A percentile compares a stretch with the other conserved stretches of the same genome.
These are phyloP conservation scores for Scopus umbretta DNA, from an alignment of 2,113 vertebrate species.

Conservation along the genomic window DNA sequence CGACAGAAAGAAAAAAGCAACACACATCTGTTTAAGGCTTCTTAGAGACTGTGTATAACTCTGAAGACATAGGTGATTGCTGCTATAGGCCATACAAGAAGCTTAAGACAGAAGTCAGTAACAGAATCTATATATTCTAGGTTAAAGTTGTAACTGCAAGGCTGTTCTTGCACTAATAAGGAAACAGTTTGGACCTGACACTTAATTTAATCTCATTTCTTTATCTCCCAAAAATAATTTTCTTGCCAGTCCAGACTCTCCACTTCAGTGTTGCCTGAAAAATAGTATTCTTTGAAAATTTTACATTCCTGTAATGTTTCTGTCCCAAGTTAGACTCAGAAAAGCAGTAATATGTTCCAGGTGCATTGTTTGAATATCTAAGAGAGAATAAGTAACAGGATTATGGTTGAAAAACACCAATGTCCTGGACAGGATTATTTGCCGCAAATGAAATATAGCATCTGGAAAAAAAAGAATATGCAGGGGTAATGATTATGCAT, in stretches of 20 bases:
- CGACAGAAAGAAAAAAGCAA: neutral
- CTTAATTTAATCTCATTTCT: neutral
- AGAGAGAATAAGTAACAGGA: neutral
- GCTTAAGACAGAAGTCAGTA: neutral
- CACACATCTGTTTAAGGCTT: neutral
- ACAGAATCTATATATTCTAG: neutral
- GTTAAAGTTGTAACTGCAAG: neutral
- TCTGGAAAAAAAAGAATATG: neutral
- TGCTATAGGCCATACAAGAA: neutral
- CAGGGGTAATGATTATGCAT: neutral
- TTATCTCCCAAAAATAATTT: neutral
- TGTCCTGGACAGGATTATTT: neutral
- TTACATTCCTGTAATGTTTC: neutral
- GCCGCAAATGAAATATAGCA: neutral
- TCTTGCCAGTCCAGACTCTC: neutral
- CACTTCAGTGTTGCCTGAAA: neutral
- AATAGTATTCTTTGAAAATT: neutral
- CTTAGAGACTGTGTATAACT: neutral
- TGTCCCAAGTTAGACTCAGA: neutral
- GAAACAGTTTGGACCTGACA: neutral
- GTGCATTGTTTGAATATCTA: constrained; percentile 7
- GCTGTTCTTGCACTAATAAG: neutral
- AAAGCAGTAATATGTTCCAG: neutral
- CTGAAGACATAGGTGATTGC: neutral
- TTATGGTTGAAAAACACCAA: neutral